Evolutionary conservation across 2,797 vertebrate species (phyloP), one percentile per base, ranked within the genome.

Genomic region (Melanotaenia boesemani): DNA sequence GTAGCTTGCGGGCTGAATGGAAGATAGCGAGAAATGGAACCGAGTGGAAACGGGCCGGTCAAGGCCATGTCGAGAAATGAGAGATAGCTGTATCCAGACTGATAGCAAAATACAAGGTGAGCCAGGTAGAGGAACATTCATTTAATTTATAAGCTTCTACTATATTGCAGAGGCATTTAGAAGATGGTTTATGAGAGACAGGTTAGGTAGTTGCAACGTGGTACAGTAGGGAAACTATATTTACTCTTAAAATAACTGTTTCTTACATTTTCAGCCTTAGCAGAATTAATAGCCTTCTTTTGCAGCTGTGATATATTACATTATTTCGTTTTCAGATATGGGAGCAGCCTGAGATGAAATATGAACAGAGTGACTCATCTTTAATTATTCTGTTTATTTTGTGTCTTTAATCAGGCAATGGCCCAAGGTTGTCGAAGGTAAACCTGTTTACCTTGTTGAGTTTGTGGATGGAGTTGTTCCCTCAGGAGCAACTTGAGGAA

Each of bases 401-500:
- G 5, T 26, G 26, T 22, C 0, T 70, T 9, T 18, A 30, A 2
- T 50, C 85, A 99, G 97, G 97, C 75, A 94, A 95, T 79, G 94
- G 91, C 73, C 96, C 95, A 82, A 94, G 96, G 73, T 91, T 99
- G 75, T 98, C 97, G n/a, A 97, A 97, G 92, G 95, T 96, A 32
- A 98, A 98, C 90, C 94, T 99, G 69, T 98, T 97, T 73, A 98
- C 96, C 32, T 81, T 99, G 77, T 77, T 99, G 84, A 98, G 97
- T 85, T 92, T 99, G 73, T 98, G 97, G 98, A 97, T 99, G 97
- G 97, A 99, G 82, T 92, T 97, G 50, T 98, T 98, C 72, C 97
- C 97, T 20, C 93, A 88, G 0, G 74, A 85, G 28, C 86, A 92
- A 64, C 72, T 81, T 3, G 83, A 85, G 11, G 84, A 83, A 0